Base-by-base conservation (phyloP, 1,140 invertebrate species). In the Drosophila biarmipes region DNA sequence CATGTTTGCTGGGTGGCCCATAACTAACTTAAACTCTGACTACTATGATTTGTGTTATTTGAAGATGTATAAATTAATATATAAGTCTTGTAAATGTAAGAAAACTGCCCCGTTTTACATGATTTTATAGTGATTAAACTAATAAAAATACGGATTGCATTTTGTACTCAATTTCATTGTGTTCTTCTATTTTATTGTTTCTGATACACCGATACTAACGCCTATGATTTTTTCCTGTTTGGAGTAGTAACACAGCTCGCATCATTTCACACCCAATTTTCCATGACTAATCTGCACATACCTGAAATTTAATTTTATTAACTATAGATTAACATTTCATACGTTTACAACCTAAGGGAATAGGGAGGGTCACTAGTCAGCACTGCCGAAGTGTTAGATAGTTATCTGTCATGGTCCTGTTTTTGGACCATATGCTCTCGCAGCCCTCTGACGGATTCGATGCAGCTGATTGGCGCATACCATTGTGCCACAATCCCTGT, bases 401-500 rank as follows among this genome's bases (percentile, higher is more conserved):
- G 51, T 15, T 38, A n/a, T 53, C 24, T 27, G 51, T 19, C 31
- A 43, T 35, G 29, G 45, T 27, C 40, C 29, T 35, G 51, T 10
- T 35, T 55, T 45, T 46, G 7, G 46, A 45, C 38, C 56, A 45
- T 37, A 37, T 61, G 57, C 24, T 24, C 14, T 17, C 6, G 21
- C 15, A 17, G 27, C 19, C 31, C n/a, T 24, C 19, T 27, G 27
- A 64, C 29, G 38, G 46, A 24, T 45, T 52, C 45, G 35, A 31
- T 67, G 46, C 42, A 29, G 3, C 53, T 58, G 53, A 57, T 49
- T 72, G 63, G 55, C 35, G 19, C 43, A 35, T 58, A 31, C 31
- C 31, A 19, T 19, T 21, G 31, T 38, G n/a, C 38, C 19, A 15
- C 34, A 37, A 38, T 51, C 27, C 12, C 12, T 34, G 6, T 10